Evolutionary conservation across 2,888 invertebrate species (phyloP), one percentile per base, ranked within the genome.

Genomic region (Athripsodes cinereus): DNA sequence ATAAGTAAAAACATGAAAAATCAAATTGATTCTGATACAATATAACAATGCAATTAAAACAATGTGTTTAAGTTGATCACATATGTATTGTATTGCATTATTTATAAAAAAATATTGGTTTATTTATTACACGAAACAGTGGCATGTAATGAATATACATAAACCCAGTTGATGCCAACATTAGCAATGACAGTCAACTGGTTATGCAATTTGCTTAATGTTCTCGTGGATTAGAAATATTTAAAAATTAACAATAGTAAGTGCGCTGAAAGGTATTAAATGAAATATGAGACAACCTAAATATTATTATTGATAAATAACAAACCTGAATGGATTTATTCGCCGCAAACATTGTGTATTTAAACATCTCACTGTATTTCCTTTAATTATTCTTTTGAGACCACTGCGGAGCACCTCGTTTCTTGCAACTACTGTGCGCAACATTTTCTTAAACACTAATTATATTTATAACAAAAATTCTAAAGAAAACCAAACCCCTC

Each of bases 401-500:
- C 82, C 75, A 69, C 81, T 79, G 68, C 83, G 84, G 67, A 87
- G 71, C 67, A 84, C 73, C 72, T 86, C 84, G 72, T 84, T 85
- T 78, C 87, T 85, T 73, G 83, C 74, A 69, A 82, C 75, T 68
- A 87, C 82, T 73, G 86, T 85, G 79, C 89, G 85, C 75, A 90
- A 80, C 89, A 90, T 89, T 73, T 68, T 66, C 66, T 59, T 55
- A 65, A 73, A 73, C 73, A 71, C 75, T 75, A 72, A 70, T 70
- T 71, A 69, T 61, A 64, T 62, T 26, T 26, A 26, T 65, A 64
- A 68, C 68, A 66, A 68, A 67, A 55, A 52, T 50, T 48, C 49
- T n/a, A n/a, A n/a, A 22, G 49, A 46, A 52, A 46, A 40, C 40
- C 16, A 40, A 48, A 47, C 55, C 55, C 52, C 54, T 40, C 26